Conservation (phyloP, 2,888 invertebrate genomes). For the Apamea anceps region DNA sequence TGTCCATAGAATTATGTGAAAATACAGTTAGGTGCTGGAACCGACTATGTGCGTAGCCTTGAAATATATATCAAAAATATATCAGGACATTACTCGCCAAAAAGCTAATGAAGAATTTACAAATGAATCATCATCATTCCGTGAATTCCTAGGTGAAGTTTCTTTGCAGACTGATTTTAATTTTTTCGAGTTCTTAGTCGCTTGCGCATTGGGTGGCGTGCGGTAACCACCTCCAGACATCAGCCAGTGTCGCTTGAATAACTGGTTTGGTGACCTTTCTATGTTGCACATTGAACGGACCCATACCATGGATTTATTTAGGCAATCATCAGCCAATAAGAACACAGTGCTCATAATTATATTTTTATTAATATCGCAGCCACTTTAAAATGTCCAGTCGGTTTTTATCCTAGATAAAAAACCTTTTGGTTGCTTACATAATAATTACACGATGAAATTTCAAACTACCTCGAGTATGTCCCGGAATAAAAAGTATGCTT, state of each 20-base stretch:
- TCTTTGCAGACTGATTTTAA: constrained; percentile 14
- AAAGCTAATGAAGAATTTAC: not conserved
- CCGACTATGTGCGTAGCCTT: constrained; percentile 33
- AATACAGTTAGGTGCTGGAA: constrained; percentile 50
- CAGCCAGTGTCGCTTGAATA: constrained; percentile 81
- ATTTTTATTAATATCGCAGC: constrained; percentile 32
- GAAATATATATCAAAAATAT: constrained; percentile 12
- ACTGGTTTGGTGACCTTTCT: constrained; percentile 88
- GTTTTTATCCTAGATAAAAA: constrained; percentile 3
- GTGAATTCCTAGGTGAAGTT: constrained; percentile 30
- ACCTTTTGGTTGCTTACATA: constrained; percentile 4
- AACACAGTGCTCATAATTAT: constrained; percentile 22
- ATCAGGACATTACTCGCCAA: not conserved
- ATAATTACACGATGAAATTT: constrained; percentile 21
- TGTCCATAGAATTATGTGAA: constrained; percentile 32
- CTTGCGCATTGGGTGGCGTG: constrained; percentile 65
- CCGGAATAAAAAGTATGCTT: constrained; percentile 29
- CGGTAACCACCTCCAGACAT: constrained; percentile 59
- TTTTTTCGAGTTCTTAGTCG: constrained; percentile 36
- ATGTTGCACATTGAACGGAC: constrained; percentile 78
- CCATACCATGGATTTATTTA: constrained; percentile 72
- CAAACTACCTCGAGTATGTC: not conserved
- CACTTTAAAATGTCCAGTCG: not conserved
- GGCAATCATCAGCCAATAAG: constrained; percentile 64
- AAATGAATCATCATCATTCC: not conserved